These are phyloP conservation scores for Musca domestica DNA, from an alignment of 1,140 invertebrate genomes.

Conservation along the genomic window DNA sequence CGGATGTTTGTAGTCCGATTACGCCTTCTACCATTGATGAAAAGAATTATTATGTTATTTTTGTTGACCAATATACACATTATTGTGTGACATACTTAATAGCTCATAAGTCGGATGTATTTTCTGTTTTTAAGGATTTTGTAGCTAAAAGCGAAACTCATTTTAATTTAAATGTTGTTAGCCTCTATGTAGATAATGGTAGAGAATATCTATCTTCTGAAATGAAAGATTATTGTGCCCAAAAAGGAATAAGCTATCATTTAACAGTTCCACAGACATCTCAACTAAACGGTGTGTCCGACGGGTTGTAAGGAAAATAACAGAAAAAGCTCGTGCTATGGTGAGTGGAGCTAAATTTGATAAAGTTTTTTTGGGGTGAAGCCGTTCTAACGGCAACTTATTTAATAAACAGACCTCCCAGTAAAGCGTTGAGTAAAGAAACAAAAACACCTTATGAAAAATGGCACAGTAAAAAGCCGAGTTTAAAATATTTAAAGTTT, in stretches of 20 bases:
- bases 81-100: conserved; percentile 35
- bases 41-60: conserved; percentile 41
- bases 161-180: conserved; percentile 49
- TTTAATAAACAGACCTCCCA: conserved; percentile 54
- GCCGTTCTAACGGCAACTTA: conserved; percentile 47
- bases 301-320: too few species aligned
- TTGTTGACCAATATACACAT: too few species aligned
- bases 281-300: conserved; percentile 57
- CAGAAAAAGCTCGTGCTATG: too few species aligned
- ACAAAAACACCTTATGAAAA: conserved; percentile 55
- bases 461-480: conserved; percentile 55
- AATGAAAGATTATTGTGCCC: conserved; percentile 46
- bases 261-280: conserved; percentile 54
- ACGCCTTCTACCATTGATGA: conserved; percentile 38
- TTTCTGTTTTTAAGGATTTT: conserved; percentile 47
- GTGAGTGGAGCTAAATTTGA: too few species aligned
- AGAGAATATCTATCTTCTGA: conserved; percentile 24
- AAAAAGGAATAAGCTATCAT: conserved; percentile 55
- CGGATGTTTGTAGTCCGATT: too few species aligned
- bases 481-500: too few species aligned
- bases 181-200: conserved; percentile 34
- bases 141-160: conserved; percentile 44
- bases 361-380: conserved; percentile 50
- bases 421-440: conserved; percentile 41
- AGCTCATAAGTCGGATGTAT: conserved; percentile 44